A percentile compares a stretch with the other conserved stretches of the same genome.
Conservation (phyloP, 2,113 vertebrate genomes). For the Festucalex cinctus region DNA sequence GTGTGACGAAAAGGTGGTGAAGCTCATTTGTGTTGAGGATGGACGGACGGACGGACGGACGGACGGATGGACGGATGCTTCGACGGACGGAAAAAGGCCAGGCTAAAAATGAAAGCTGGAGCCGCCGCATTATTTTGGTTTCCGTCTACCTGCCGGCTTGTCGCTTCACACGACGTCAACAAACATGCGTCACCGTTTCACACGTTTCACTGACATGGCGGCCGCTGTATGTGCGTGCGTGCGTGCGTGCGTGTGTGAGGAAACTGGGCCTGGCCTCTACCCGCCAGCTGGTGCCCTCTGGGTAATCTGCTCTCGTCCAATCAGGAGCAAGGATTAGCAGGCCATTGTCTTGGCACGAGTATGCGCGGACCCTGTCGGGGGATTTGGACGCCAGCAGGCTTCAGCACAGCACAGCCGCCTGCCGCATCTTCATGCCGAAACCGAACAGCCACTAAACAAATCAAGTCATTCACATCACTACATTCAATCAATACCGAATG, state of each 20-base stretch:
- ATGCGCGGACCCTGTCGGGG: conserved; percentile 40
- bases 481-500: conserved; percentile 7
- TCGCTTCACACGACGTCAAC: neutral
- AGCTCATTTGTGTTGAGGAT: neutral
- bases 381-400: conserved; percentile 27
- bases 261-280: conserved; percentile 62
- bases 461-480: neutral
- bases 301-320: conserved; percentile 67
- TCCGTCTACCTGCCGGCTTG: conserved; percentile 26
- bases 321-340: conserved; percentile 64
- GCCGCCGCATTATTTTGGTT: neutral
- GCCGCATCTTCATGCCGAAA: conserved; percentile 21
- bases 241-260: conserved; percentile 31
- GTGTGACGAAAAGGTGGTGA: neutral
- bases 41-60: neutral
- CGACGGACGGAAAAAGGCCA: neutral
- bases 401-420: conserved; percentile 31
- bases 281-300: conserved; percentile 71
- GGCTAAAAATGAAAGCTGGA: conserved; percentile 32
- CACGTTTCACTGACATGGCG: conserved; percentile 2
- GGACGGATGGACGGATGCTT: neutral
- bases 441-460: conserved; percentile 3
- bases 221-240: conserved; percentile 14
- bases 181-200: conserved; percentile 6
- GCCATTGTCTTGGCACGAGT: conserved; percentile 67